Evolutionary conservation across 2,113 vertebrate species (phyloP), one percentile per base, ranked within the genome.

Genomic region (Pseudorasbora parva): DNA sequence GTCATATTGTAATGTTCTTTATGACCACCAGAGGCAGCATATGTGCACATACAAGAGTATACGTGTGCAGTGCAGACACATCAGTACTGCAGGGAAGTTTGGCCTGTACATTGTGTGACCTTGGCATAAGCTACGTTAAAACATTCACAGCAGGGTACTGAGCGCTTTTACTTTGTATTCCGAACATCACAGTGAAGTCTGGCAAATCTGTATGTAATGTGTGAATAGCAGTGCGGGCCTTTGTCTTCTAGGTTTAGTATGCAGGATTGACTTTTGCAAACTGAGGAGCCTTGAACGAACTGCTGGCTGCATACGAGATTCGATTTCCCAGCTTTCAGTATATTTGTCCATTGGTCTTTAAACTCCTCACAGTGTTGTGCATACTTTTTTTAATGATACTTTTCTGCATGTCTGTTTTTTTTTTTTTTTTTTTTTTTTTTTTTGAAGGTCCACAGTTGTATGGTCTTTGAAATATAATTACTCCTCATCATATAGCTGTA

Each of bases 201-300:
- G 59, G n/a, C 37, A 78, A 45, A 54, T 56, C 25, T 25, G 27
- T 68, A 14, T 51, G 62, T 68, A 78, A 84, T 78, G 74, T 69
- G 60, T 19, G 60, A 68, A 66, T 2, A 25, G 62, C 14, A 33
- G 15, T 30, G 49, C 62, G 47, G 33, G 21, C 33, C 62, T 78
- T 84, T 84, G 74, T 84, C 56, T 82, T 78, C 5, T 14, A 57
- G 33, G 49, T 84, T 84, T 84, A 78, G 82, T 78, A 78, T 84
- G 82, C 82, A 68, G 60, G 30, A 21, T 60, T 82, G 69, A 74
- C 81, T 74, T 84, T 21, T n/a, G 33, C n/a, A 47, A 54, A 9
- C 73, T 41, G 45, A 45, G 14, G 56, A 60, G 51, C 19, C 74
- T 77, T 30, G 15, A 62, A 62, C 76, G 45, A 78, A 78, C 49